Evolutionary conservation across 2,888 invertebrate genomes (phyloP).

Genomic region (Mimas tiliae): DNA sequence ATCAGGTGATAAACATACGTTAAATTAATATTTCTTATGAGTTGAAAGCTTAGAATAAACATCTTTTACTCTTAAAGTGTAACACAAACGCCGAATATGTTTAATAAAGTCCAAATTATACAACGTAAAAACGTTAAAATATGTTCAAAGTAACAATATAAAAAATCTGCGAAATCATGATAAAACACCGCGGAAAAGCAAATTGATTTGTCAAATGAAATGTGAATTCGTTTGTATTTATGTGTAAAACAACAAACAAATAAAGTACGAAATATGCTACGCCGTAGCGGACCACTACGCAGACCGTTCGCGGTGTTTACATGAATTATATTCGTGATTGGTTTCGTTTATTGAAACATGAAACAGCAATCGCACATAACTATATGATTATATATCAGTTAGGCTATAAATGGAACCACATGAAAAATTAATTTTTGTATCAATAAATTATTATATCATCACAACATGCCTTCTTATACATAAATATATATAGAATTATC

Average conservation of each 20-base stretch:
- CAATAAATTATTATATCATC: slow-evolving; percentile 16
- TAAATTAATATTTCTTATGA: slow-evolving; percentile 3
- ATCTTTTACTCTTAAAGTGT: background rate
- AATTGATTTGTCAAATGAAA: background rate
- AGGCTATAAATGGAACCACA: slow-evolving; percentile 13
- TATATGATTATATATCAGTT: background rate
- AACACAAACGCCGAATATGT: background rate
- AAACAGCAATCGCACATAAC: background rate
- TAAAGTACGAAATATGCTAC: slow-evolving; percentile 8
- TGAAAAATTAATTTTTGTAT: slow-evolving; percentile 16
- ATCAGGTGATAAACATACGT: slow-evolving; percentile 60
- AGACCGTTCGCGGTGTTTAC: background rate
- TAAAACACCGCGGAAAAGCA: background rate
- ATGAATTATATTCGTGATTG: slow-evolving; percentile 2
- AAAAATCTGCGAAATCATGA: background rate
- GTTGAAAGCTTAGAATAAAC: background rate
- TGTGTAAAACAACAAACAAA: slow-evolving; percentile 1
- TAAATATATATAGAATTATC: slow-evolving; percentile 18
- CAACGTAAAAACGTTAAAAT: background rate
- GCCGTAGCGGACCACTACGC: slow-evolving; percentile 13
- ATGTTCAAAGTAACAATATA: background rate
- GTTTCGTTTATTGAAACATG: slow-evolving; percentile 10
- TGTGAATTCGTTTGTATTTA: background rate
- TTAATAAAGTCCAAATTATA: background rate
- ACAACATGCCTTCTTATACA: slow-evolving; percentile 20